Evolutionary conservation across 2,113 vertebrate species (phyloP).

Genomic region (Motacilla tschutschensis): DNA sequence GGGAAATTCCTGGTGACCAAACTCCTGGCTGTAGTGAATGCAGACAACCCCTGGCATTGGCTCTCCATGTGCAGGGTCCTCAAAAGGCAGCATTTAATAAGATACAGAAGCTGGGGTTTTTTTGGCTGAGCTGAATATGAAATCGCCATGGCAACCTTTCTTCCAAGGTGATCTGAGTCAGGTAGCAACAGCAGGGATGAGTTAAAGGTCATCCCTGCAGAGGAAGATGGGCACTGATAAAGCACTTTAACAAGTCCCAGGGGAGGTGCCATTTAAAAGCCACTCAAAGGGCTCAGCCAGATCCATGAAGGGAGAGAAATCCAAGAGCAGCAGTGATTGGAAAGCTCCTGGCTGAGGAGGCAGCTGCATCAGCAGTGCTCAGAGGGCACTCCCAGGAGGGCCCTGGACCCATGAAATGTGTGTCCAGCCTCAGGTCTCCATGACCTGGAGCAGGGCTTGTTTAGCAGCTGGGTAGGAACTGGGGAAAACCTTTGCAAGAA

Average conservation of each 20-base stretch:
- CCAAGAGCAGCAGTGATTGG: neutral
- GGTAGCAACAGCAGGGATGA: constrained; percentile 68
- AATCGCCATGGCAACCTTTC: constrained; percentile 79
- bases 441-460: neutral
- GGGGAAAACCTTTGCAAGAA: neutral
- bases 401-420: neutral
- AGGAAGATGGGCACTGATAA: constrained; percentile 66
- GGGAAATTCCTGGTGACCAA: neutral
- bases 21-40: neutral
- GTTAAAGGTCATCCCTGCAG: constrained; percentile 72
- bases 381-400: neutral
- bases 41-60: neutral
- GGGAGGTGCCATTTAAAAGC: constrained; percentile 61
- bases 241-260: constrained; percentile 71
- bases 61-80: constrained; percentile 22
- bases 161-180: constrained; percentile 73
- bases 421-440: neutral
- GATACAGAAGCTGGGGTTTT: constrained; percentile 54
- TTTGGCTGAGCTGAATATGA: constrained; percentile 47
- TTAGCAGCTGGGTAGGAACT: neutral
- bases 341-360: neutral
- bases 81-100: constrained; percentile 70
- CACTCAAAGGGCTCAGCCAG: neutral
- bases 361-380: neutral
- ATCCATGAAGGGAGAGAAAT: neutral